Percentiles rank a stretch among this genome's conserved stretches.
Evolutionary conservation across 2,113 vertebrate genomes (phyloP).

Genomic region (Trogon melanurus): DNA sequence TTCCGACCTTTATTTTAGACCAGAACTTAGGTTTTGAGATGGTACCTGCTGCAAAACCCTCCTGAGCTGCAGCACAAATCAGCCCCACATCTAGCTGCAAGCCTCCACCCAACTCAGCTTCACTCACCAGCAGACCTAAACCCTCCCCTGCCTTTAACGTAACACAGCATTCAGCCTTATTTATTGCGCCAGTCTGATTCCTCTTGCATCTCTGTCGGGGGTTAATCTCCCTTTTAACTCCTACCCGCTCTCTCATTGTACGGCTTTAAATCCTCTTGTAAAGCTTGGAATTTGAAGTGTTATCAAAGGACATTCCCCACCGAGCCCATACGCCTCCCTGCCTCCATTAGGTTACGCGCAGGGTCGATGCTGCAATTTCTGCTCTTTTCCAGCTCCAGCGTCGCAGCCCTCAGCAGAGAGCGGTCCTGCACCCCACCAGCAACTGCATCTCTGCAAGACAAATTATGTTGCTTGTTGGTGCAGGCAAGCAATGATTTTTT

Average conservation of each 20-base stretch:
- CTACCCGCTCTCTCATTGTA: not conserved
- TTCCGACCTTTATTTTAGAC: not conserved
- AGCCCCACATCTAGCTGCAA: not conserved
- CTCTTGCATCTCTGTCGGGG: not conserved
- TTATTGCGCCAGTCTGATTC: not conserved
- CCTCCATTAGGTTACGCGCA: not conserved
- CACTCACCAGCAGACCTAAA: not conserved
- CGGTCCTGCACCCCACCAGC: not conserved
- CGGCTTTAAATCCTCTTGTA: not conserved
- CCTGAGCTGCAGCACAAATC: not conserved
- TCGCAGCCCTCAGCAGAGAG: not conserved
- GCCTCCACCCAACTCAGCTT: not conserved
- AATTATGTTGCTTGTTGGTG: not conserved
- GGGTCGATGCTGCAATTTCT: not conserved
- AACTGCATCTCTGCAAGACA: not conserved
- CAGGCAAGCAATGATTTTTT: not conserved
- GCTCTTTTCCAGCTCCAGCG: not conserved
- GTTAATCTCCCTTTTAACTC: conserved; percentile 26
- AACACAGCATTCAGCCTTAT: not conserved
- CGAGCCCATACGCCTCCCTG: rapidly evolving
- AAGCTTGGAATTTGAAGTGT: not conserved
- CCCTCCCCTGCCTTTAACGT: not conserved
- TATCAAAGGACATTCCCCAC: not conserved
- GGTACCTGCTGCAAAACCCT: not conserved
- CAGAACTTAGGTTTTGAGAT: not conserved